Base-by-base conservation (phyloP, 2,113 vertebrate species). In the Triplophysa dalaica region DNA sequence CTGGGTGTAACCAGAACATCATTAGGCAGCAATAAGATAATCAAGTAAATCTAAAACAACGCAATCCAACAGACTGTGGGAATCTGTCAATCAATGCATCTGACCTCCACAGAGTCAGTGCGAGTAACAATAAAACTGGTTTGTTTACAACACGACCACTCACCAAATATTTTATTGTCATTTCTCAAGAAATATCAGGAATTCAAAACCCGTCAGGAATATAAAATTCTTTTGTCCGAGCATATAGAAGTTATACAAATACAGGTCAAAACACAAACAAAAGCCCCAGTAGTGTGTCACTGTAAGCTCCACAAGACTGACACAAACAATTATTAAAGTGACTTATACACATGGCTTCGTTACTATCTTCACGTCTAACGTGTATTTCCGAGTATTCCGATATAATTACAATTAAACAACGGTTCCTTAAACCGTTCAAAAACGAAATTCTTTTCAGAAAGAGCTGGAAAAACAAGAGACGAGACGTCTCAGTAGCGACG, bases 261-360 rank as follows among this genome's bases (percentile, higher is more conserved):
- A 16, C 33, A 60, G 10, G 8, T 11, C 33, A 50, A 43, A 29
- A 56, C 5, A 21, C 73, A n/a, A 63, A 74, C 70, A 74, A 75
- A 75, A 63, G 22, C 41, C 58, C 21, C 22, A 48, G 17, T 6
- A 62, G 58, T 65, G 24, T 16, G 26, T 54, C 69, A 58, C 26
- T 13, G 26, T 58, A 29, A 21, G 26, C 75, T 16, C 62, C 45
- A 11, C 54, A 29, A 65, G 11, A 65, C 75, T 17, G 19, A 54
- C 62, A 77, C 43, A 77, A 77, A 65, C 75, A 77, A 76, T 12
- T 76, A 24, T 54, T 17, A 76, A 76, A 76, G 74, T 76, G 41
- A 38, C 22, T 38, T 52, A 64, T 8, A 29, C 73, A 63, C 16
- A 24, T 10, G 56, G 7, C 17, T 65, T 64, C 38, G 26, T 65